Conservation (phyloP, 1,140 invertebrate genomes). For the Penaeus indicus region DNA sequence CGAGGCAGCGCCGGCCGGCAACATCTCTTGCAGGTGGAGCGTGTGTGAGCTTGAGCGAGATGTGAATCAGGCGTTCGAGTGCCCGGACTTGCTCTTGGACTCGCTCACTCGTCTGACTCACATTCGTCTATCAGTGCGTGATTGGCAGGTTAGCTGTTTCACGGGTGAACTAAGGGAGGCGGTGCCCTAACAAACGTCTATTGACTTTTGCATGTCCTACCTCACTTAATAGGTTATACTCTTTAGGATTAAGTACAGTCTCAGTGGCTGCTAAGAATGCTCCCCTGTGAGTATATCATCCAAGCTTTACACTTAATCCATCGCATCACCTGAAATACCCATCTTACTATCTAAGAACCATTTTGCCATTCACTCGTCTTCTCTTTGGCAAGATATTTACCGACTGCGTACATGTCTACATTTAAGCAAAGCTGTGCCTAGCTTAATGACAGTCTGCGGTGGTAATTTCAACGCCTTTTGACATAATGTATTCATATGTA, state of each 20-base stretch:
- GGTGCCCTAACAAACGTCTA: conserved; percentile 58
- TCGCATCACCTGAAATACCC: conserved; percentile 59
- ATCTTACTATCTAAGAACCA: conserved; percentile 42
- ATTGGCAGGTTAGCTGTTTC: conserved; percentile 60
- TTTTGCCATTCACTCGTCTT: conserved; percentile 53
- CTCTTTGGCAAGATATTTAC: conserved; percentile 59
- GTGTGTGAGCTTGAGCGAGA: conserved; percentile 45
- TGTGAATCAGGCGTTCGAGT: conserved; percentile 39
- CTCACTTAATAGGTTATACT: conserved; percentile 58
- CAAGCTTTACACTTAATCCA: conserved; percentile 62
- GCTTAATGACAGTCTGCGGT: conserved; percentile 60
- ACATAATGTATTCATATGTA: conserved; percentile 54
- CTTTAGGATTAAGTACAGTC: conserved; percentile 41
- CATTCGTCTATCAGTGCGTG: conserved; percentile 37
- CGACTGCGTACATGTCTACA: conserved; percentile 59
- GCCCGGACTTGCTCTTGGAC: conserved; percentile 38
- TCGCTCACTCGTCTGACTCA: conserved; percentile 13
- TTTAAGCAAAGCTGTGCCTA: conserved; percentile 54
- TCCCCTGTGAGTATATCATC: conserved; percentile 53
- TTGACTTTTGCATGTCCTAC: conserved; percentile 62
- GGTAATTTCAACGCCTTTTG: conserved; percentile 57
- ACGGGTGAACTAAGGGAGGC: conserved; percentile 55
- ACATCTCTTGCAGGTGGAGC: conserved; percentile 52
- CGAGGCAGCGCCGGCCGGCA: conserved; percentile 53
- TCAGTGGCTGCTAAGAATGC: conserved; percentile 44